phyloP scores from a whole-genome alignment of 1,140 invertebrate genomes.

The Bombus superbus region DNA sequence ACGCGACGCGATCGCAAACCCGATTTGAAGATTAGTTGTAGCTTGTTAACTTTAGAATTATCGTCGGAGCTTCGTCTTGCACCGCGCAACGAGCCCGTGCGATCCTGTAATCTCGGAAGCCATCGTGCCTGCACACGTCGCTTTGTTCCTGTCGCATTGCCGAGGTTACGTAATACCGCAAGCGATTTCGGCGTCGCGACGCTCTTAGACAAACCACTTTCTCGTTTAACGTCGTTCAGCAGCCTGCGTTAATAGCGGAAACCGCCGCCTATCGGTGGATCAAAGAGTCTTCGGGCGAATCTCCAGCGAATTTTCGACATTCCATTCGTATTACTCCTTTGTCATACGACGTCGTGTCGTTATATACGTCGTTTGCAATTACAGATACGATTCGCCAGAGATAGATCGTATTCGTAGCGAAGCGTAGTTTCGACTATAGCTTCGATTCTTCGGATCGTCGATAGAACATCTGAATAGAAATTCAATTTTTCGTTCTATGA shows the following conservation, averaged over 20 bases:
- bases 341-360: not conserved
- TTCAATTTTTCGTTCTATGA: too few species aligned
- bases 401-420: not conserved
- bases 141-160: slow-evolving; percentile 38
- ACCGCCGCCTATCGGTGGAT: not conserved
- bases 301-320: not conserved
- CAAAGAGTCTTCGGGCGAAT: not conserved
- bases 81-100: not conserved
- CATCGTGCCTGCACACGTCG: slow-evolving; percentile 12
- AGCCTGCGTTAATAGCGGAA: slow-evolving; percentile 26
- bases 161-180: slow-evolving; percentile 34
- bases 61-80: slow-evolving; percentile 26
- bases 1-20: not conserved
- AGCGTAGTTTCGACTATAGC: not conserved
- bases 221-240: slow-evolving; percentile 26
- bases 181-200: slow-evolving; percentile 37
- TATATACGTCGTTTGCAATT: too few species aligned
- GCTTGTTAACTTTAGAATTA: slow-evolving; percentile 46
- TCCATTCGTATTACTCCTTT: not conserved
- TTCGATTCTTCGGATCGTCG: not conserved
- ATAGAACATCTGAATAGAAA: too few species aligned
- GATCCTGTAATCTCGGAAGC: slow-evolving; percentile 30
- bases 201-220: slow-evolving; percentile 11
- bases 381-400: not conserved
- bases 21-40: slow-evolving; percentile 43